phyloP scores from a whole-genome alignment of 2,797 vertebrate species.

The Cephalopachus bancanus region DNA sequence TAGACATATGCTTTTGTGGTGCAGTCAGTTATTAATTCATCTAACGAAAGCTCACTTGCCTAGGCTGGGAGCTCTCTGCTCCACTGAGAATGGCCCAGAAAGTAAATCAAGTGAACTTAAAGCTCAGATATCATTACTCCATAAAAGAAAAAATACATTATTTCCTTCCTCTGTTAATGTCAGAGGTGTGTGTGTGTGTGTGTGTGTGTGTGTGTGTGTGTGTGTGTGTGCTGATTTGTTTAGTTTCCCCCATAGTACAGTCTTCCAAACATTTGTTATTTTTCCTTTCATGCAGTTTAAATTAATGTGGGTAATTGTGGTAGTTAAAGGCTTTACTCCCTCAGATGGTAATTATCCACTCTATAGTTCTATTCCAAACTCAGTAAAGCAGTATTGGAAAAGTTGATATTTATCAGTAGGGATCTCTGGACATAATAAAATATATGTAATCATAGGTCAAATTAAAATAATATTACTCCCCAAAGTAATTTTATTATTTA shows the following conservation, averaged over 20 bases:
- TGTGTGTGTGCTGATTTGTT: neutral
- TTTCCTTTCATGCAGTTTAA: conserved; percentile 80
- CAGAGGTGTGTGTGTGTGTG: neutral
- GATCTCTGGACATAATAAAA: conserved; percentile 52
- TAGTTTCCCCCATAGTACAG: neutral
- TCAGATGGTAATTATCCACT: conserved; percentile 83
- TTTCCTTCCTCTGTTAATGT: conserved; percentile 76
- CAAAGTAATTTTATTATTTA: neutral
- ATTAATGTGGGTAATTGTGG: conserved; percentile 84
- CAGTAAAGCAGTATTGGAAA: conserved; percentile 71
- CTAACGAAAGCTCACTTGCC: conserved; percentile 68
- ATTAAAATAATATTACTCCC: conserved; percentile 22
- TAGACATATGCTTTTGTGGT: conserved; percentile 51
- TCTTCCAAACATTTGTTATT: conserved; percentile 84
- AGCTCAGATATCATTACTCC: conserved; percentile 74
- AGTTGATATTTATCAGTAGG: conserved; percentile 66
- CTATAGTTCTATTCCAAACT: conserved; percentile 76
- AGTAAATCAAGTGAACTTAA: conserved; percentile 66
- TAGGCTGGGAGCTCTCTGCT: conserved; percentile 5
- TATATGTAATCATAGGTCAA: conserved; percentile 29
- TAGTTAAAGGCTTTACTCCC: conserved; percentile 82
- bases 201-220: neutral
- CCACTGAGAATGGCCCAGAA: conserved; percentile 41
- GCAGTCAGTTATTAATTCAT: conserved; percentile 67
- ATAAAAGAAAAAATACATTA: conserved; percentile 65